Evolutionary conservation across 2,888 invertebrate species (phyloP).

Genomic region (Hypena proboscidalis): DNA sequence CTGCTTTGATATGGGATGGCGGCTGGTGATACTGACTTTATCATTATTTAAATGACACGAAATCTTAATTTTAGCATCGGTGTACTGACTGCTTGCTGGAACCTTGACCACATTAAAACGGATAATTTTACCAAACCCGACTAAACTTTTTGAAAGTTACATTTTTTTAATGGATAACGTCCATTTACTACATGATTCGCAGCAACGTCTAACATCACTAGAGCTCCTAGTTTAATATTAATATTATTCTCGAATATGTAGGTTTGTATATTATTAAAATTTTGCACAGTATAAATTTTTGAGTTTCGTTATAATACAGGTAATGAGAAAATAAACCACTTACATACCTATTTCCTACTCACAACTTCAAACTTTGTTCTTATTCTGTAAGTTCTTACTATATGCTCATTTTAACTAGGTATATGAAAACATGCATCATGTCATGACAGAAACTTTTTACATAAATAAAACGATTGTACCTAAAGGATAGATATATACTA

Average conservation of each 20-base stretch:
- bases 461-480: too few relatives aligned
- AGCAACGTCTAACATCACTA: constrained; percentile 55
- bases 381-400: constrained; percentile 14
- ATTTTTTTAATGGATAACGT: constrained; percentile 59
- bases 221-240: constrained; percentile 29
- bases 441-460: too few relatives aligned
- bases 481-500: too few relatives aligned
- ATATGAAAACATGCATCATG: too few relatives aligned
- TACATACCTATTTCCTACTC: constrained; percentile 23
- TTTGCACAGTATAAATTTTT: constrained; percentile 18
- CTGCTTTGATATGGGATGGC: too few relatives aligned
- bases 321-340: constrained; percentile 19
- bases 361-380: constrained; percentile 32
- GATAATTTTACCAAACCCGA: constrained; percentile 35
- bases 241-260: constrained; percentile 18
- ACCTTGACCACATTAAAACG: constrained; percentile 16
- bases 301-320: constrained; percentile 11
- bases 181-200: constrained; percentile 55
- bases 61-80: too few relatives aligned
- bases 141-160: constrained; percentile 73
- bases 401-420: constrained; percentile 4
- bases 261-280: constrained; percentile 13
- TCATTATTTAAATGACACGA: too few relatives aligned
- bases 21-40: too few relatives aligned
- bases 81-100: too few relatives aligned